Evolutionary conservation across 2,797 vertebrate species (phyloP).

Genomic region (Enteromius mattozi): DNA sequence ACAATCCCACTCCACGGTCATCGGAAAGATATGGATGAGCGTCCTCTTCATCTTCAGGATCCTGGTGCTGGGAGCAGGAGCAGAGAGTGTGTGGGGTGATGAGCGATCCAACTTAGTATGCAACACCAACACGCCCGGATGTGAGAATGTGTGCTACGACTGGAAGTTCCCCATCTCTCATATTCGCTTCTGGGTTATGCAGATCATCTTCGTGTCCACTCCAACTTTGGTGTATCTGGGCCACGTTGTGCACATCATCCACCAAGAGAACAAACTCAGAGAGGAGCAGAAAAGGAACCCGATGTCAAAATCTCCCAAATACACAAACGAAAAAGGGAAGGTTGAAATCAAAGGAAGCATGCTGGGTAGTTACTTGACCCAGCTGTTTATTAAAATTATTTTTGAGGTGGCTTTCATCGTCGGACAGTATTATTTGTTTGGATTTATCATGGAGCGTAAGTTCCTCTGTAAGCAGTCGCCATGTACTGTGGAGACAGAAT

Average conservation of each 20-base stretch:
- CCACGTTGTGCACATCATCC: conserved; percentile 77
- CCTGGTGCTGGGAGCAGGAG: conserved; percentile 86
- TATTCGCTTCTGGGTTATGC: conserved; percentile 90
- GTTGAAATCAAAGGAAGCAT: conserved; percentile 84
- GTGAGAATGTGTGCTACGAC: conserved; percentile 86
- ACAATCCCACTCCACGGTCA: conserved; percentile 86
- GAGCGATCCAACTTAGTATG: conserved; percentile 86
- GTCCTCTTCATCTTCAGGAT: conserved; percentile 94
- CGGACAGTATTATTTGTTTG: conserved; percentile 89
- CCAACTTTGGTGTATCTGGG: conserved; percentile 76
- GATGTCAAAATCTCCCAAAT: conserved; percentile 72
- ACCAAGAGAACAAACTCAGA: conserved; percentile 82
- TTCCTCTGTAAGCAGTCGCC: conserved; percentile 79
- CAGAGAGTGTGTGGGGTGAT: conserved; percentile 88
- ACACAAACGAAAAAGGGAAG: conserved; percentile 77
- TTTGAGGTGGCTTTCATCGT: conserved; percentile 86
- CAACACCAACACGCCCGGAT: conserved; percentile 85
- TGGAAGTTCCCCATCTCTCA: conserved; percentile 91
- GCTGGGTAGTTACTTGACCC: conserved; percentile 84
- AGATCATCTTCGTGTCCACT: conserved; percentile 84
- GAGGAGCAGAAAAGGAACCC: conserved; percentile 64
- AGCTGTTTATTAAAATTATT: conserved; percentile 85
- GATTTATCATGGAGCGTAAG: conserved; percentile 75
- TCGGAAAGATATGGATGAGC: conserved; percentile 93
- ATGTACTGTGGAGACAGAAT: conserved; percentile 78